Percentiles rank a stretch among this genome's conserved stretches.
Evolutionary conservation across 2,888 invertebrate species (phyloP).

Genomic region (Phalera bucephala): DNA sequence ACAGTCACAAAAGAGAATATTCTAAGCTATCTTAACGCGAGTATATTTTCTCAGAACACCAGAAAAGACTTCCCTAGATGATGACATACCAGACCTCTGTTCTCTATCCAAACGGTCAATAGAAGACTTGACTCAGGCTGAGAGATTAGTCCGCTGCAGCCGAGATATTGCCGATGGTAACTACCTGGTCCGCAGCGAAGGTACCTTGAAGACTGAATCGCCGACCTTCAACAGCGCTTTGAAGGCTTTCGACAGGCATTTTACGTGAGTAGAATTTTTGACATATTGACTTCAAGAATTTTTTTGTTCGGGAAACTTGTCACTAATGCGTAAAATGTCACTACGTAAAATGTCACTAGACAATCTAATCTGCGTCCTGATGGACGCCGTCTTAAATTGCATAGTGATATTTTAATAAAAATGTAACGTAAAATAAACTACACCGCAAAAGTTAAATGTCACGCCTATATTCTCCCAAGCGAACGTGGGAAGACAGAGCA

Average conservation of each 20-base stretch:
- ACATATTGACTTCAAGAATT: not conserved
- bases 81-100: slow-evolving; percentile 56
- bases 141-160: slow-evolving; percentile 58
- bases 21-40: not conserved
- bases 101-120: slow-evolving; percentile 55
- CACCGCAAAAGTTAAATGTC: too few species aligned
- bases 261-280: slow-evolving; percentile 49
- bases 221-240: slow-evolving; percentile 59
- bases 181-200: slow-evolving; percentile 64
- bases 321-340: too few species aligned
- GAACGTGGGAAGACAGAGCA: too few species aligned
- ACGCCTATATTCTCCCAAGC: too few species aligned
- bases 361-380: too few species aligned
- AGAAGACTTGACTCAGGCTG: slow-evolving; percentile 57
- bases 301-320: too few species aligned
- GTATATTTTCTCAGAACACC: slow-evolving; percentile 40
- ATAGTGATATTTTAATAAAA: too few species aligned
- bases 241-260: slow-evolving; percentile 65
- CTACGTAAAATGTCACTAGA: too few species aligned
- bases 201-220: slow-evolving; percentile 57
- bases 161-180: slow-evolving; percentile 57
- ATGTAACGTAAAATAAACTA: too few species aligned
- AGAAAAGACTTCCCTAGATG: slow-evolving; percentile 65
- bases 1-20: too few species aligned
- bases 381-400: too few species aligned